Evolutionary conservation across 2,113 vertebrate species (phyloP), one percentile per base, ranked within the genome.

Genomic region (Sander vitreus): DNA sequence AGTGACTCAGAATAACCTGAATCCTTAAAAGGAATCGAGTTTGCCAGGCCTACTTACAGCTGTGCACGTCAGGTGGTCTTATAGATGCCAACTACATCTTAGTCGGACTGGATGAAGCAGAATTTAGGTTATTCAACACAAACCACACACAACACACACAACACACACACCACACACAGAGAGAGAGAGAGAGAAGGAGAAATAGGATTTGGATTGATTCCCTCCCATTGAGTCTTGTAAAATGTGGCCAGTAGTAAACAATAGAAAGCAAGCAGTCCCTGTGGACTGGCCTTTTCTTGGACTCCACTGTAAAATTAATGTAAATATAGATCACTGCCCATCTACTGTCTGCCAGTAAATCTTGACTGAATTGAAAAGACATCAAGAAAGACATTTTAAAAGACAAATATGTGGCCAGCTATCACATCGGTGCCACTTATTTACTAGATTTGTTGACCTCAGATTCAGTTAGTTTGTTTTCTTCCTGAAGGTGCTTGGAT

Each of bases 161-260:
- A 5, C 30, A 6, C 30, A 30, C 30, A 30, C 30, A 30, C 30
- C 30, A 30, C 30, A 30, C 30, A 30, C 4, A 30, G 27, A 25
- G 25, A 30, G 1, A 30, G 27, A 30, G 1, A 30, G 27, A 30
- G 1, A 30, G 27, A 48, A 54, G 66, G 82, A 74, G 30, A 85
- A 86, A 89, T 85, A 65, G 73, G 73, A 83, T 91, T 88, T 88
- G 70, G 82, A 92, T 92, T 55, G 30, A 84, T 91, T 78, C 76
- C 59, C 70, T 86, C 73, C 76, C 54, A 69, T 67, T 73, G 85
- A 86, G 81, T 68, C 39, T 76, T 84, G 83, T 87, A 82, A 92
- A 89, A 91, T 78, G 73, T 79, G 81, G 27, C 76, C 76, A 81
- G 11, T 60, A 67, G 85, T 89, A 88, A 86, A 91, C 83, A 92